Percentiles rank a stretch among this genome's conserved stretches.
Evolutionary conservation across 2,113 vertebrate genomes (phyloP).

Genomic region (Zosterops hypoxanthus): DNA sequence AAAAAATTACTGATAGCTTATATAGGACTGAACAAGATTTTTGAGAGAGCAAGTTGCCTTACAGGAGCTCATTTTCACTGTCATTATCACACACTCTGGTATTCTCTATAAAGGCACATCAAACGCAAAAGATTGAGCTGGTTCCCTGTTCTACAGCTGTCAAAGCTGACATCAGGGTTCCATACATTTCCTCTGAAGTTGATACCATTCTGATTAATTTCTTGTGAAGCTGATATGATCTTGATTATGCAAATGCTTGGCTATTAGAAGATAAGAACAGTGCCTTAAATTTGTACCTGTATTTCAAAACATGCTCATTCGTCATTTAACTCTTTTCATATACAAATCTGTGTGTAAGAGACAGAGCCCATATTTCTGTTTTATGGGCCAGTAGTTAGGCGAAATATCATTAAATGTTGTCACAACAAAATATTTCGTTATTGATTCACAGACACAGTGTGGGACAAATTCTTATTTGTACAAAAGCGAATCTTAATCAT

Average conservation of each 20-base stretch:
- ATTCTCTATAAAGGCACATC: background rate
- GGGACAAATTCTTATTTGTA: background rate
- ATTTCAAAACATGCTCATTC: background rate
- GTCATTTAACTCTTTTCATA: background rate
- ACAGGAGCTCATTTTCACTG: background rate
- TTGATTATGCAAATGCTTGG: background rate
- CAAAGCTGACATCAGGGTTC: conserved; percentile 24
- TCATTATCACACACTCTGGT: background rate
- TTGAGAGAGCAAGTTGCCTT: background rate
- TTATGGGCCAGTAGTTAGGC: background rate
- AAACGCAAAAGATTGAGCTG: background rate
- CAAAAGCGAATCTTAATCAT: background rate
- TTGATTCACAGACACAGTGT: background rate
- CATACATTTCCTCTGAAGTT: background rate
- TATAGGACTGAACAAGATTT: background rate
- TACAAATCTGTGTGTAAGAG: background rate
- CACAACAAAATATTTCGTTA: background rate
- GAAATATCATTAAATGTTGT: background rate
- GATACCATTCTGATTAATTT: background rate
- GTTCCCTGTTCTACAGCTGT: background rate
- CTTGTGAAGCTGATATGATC: background rate
- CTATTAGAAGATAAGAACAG: background rate
- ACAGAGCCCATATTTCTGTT: background rate
- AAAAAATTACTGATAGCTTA: background rate
- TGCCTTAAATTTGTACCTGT: background rate